phyloP scores from a whole-genome alignment of 2,113 vertebrate species.

The rat (Rattus norvegicus) region GRCr8 NC_086020.1:225719501-225720000 shows the following conservation, averaged over 20 bases:
- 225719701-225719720: neutral
- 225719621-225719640: neutral
- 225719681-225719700: neutral
- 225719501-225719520: slow-evolving; percentile 12
- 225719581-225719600: neutral
- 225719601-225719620: slow-evolving; percentile 32
- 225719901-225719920: slow-evolving; percentile 19
- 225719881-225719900: neutral
- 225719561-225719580: neutral
- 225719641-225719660: neutral
- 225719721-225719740: neutral
- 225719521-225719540: neutral
- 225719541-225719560: neutral
- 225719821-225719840: neutral
- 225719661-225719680: neutral
- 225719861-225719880: neutral
- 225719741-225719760: neutral
- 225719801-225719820: neutral
- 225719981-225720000: slow-evolving; percentile 33
- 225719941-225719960: slow-evolving; percentile 50
- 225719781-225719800: neutral
- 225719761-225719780: neutral
- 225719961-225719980: slow-evolving; percentile 28
- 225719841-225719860: neutral
- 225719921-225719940: slow-evolving; percentile 35